phyloP scores from a whole-genome alignment of 2,113 vertebrate genomes.

The Shinisaurus crocodilurus region DNA sequence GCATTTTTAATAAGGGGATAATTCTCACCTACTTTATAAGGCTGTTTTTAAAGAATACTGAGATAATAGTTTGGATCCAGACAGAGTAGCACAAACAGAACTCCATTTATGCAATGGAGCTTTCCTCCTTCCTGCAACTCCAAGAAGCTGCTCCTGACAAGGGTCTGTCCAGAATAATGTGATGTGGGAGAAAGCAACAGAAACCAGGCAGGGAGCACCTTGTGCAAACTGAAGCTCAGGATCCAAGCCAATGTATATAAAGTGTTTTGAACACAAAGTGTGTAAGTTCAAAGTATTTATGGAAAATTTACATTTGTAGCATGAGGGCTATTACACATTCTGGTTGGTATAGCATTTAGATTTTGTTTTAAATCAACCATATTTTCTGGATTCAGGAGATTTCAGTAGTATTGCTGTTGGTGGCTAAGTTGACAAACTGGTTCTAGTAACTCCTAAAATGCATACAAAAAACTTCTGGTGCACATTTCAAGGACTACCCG shows the following conservation, averaged over 20 bases:
- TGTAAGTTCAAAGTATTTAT: background rate
- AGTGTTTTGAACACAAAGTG: background rate
- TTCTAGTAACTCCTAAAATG: background rate
- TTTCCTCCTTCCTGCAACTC: background rate
- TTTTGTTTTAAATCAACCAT: background rate
- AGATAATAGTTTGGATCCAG: background rate
- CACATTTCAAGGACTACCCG: background rate
- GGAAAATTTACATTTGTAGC: background rate
- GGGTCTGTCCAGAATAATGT: background rate
- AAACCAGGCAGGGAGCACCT: background rate
- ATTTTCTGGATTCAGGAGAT: background rate
- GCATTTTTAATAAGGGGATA: background rate
- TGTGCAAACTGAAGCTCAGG: background rate
- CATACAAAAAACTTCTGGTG: background rate
- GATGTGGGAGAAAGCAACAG: no score
- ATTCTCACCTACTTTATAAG: background rate
- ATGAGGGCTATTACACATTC: background rate
- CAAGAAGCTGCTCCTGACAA: background rate
- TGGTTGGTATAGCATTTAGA: background rate
- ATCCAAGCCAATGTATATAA: background rate
- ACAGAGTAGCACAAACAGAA: background rate
- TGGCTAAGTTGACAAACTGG: background rate
- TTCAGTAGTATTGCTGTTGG: background rate
- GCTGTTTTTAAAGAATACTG: background rate
- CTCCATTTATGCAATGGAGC: background rate